These are phyloP conservation scores for Drosophila lacertosa DNA, from an alignment of 1,140 invertebrate species.

Conservation along the genomic window DNA sequence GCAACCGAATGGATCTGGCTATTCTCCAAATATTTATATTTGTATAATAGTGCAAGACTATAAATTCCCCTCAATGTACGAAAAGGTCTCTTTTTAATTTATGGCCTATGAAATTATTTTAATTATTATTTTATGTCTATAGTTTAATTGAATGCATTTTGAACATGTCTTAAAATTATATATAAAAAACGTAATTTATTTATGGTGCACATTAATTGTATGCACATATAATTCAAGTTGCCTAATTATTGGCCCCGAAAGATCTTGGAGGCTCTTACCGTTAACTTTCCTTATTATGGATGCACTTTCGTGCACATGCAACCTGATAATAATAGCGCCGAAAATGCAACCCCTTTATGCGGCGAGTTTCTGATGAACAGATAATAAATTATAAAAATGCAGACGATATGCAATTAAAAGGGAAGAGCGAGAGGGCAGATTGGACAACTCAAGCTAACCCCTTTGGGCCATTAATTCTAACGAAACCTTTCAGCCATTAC, in stretches of 20 bases:
- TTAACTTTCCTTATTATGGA: constrained; percentile 31
- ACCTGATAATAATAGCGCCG: constrained; percentile 1
- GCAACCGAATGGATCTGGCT: no score
- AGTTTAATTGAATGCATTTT: background rate
- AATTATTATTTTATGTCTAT: background rate
- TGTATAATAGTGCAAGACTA: no score
- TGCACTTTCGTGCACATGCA: constrained; percentile 25
- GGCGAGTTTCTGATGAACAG: constrained; percentile 57
- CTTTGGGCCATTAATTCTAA: constrained; percentile 54
- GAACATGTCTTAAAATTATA: background rate
- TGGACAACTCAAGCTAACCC: constrained; percentile 22
- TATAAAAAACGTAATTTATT: background rate
- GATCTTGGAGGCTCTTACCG: constrained; percentile 12
- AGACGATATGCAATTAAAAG: constrained; percentile 60
- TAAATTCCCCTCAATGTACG: background rate
- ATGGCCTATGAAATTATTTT: background rate
- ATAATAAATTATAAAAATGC: constrained; percentile 61
- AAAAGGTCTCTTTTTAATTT: no score
- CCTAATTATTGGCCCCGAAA: constrained; percentile 21
- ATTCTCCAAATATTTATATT: no score
- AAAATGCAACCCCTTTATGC: constrained; percentile 43
- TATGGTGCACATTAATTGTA: background rate
- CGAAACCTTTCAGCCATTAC: constrained; percentile 54
- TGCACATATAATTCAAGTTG: constrained; percentile 1
- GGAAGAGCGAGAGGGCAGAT: background rate